Evolutionary conservation across 2,797 vertebrate species (phyloP).

Genomic region (Takifugu ocellatus): DNA sequence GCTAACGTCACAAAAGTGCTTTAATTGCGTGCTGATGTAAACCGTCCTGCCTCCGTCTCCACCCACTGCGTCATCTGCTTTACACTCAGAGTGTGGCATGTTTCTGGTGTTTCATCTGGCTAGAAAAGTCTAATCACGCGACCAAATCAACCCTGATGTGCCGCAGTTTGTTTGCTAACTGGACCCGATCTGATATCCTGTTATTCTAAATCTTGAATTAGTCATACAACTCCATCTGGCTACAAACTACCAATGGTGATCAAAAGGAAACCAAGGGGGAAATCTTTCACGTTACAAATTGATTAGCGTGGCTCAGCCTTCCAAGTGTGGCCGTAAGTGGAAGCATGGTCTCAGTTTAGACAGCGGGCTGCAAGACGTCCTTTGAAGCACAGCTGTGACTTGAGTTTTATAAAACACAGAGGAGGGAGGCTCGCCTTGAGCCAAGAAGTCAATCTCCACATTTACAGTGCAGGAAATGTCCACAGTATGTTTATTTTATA

Average conservation of each 20-base stretch:
- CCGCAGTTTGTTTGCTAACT: too few species aligned
- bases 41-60: too few species aligned
- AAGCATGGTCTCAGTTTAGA: constrained; percentile 46
- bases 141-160: too few species aligned
- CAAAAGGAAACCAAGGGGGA: not conserved
- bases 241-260: not conserved
- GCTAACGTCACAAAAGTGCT: too few species aligned
- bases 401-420: constrained; percentile 8
- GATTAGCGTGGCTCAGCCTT: constrained; percentile 8
- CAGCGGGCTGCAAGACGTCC: constrained; percentile 38
- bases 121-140: too few species aligned
- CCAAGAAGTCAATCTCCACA: constrained; percentile 37
- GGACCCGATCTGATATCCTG: too few species aligned
- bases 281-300: constrained; percentile 13
- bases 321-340: constrained; percentile 36
- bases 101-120: too few species aligned
- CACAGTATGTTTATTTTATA: constrained; percentile 29
- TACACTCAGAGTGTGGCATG: too few species aligned
- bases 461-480: constrained; percentile 46
- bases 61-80: too few species aligned
- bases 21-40: too few species aligned
- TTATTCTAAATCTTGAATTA: not conserved
- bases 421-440: constrained; percentile 27
- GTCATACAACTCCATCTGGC: not conserved
- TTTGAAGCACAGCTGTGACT: constrained; percentile 69